These are phyloP conservation scores for Meloidogyne floridensis DNA, from an alignment of 1,140 invertebrate genomes.

Conservation along the genomic window DNA sequence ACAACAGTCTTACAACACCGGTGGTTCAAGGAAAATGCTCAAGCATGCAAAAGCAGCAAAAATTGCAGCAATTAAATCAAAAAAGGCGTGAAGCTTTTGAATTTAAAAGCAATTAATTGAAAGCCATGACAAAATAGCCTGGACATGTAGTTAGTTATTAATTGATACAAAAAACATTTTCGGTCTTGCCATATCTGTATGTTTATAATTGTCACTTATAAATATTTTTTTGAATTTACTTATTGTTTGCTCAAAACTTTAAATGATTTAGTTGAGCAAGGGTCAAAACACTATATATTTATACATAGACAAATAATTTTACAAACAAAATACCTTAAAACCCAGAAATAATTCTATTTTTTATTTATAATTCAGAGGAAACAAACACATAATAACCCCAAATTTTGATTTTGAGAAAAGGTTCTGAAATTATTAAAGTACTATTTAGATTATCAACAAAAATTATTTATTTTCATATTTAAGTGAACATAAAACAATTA, in stretches of 20 bases:
- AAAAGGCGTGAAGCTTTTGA: not conserved
- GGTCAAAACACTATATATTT: no score
- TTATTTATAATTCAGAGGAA: no score
- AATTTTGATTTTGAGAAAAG: no score
- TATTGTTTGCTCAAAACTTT: no score
- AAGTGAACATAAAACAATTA: slow-evolving; percentile 5
- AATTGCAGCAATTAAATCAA: not conserved
- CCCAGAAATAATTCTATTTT: no score
- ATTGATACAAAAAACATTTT: not conserved
- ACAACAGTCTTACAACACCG: slow-evolving; percentile 4
- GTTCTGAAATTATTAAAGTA: no score
- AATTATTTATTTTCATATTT: not conserved
- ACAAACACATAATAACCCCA: no score
- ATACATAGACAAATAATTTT: no score
- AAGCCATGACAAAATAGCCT: not conserved
- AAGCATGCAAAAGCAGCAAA: not conserved
- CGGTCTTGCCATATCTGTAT: not conserved
- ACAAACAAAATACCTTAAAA: no score
- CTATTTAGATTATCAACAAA: no score
- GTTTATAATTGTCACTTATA: slow-evolving; percentile 4
- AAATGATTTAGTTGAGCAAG: no score
- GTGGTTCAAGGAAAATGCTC: not conserved
- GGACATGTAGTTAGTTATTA: not conserved
- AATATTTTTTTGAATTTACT: not conserved
- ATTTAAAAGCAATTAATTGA: not conserved